A percentile compares a stretch with the other conserved stretches of the same genome.
phyloP scores from a whole-genome alignment of 2,888 invertebrate species.

The Meta bourneti region DNA sequence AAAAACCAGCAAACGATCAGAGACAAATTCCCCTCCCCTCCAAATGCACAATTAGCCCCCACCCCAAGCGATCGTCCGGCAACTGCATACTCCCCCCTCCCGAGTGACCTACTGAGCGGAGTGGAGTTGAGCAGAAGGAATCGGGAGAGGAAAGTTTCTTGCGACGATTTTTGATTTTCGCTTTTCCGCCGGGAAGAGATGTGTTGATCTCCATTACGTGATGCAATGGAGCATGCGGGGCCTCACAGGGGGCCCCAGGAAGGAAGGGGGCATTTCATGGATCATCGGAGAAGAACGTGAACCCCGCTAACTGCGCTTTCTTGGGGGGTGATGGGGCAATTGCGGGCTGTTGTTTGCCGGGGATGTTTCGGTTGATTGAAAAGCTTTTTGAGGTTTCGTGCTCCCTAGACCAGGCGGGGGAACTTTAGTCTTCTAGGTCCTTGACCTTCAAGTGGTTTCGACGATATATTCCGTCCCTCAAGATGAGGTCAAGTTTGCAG shows the following conservation, averaged over 20 bases:
- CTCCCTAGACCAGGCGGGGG: too few species aligned
- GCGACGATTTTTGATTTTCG: constrained; percentile 32
- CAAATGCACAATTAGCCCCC: constrained; percentile 17
- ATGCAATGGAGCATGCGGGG: constrained; percentile 59
- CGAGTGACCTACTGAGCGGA: background rate
- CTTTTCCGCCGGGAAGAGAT: constrained; percentile 6
- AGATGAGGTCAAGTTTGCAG: too few species aligned
- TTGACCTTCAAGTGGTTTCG: too few species aligned
- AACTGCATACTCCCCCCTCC: background rate
- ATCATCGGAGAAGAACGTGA: constrained; percentile 64
- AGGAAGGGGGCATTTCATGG: constrained; percentile 45
- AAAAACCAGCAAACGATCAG: too few species aligned
- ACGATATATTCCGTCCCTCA: too few species aligned
- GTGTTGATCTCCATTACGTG: constrained; percentile 69
- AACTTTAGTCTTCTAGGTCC: too few species aligned
- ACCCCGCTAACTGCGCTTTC: background rate
- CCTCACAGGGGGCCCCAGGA: background rate
- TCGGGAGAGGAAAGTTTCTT: constrained; percentile 5
- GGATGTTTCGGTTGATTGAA: too few species aligned
- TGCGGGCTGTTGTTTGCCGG: too few species aligned
- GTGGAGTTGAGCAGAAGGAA: constrained; percentile 9
- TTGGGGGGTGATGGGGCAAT: too few species aligned
- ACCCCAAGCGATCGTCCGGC: background rate
- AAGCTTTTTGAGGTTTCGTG: too few species aligned
- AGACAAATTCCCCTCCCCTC: background rate